phyloP scores from a whole-genome alignment of 2,797 vertebrate genomes.

The Nannoperca obscura region DNA sequence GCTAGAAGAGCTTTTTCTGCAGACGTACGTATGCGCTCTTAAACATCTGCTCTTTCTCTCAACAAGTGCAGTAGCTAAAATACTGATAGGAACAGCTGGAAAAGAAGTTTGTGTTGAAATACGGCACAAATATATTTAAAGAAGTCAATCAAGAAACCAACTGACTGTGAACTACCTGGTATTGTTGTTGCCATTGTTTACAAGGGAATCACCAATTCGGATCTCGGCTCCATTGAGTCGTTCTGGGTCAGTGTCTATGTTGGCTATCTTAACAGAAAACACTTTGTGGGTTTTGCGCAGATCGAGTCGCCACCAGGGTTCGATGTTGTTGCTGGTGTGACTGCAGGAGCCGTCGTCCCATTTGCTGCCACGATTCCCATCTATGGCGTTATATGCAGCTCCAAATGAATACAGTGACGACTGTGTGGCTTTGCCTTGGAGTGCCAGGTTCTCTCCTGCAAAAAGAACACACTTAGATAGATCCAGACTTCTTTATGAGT shows the following conservation, averaged over 20 bases:
- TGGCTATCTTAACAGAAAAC: conserved; percentile 57
- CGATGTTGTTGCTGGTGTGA: neutral
- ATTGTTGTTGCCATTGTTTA: conserved; percentile 64
- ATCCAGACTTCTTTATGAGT: neutral
- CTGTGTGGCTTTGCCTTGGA: conserved; percentile 55
- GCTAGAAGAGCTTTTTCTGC: no score
- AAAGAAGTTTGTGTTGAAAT: no score
- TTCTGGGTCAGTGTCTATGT: neutral
- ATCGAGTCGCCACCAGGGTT: conserved; percentile 77
- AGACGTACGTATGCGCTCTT: no score
- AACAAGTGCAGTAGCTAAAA: no score
- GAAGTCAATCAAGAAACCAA: no score
- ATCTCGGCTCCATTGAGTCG: conserved; percentile 69
- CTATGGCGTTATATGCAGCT: conserved; percentile 49
- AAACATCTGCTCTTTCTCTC: no score
- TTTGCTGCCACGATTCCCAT: conserved; percentile 55
- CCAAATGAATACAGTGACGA: neutral
- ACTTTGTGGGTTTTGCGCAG: conserved; percentile 60
- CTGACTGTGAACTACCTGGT: conserved; percentile 26
- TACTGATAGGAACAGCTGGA: no score
- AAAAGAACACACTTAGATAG: neutral
- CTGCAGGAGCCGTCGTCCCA: conserved; percentile 48
- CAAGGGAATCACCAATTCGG: conserved; percentile 58
- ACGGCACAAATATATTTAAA: no score
- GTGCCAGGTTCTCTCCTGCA: conserved; percentile 51